Conservation (phyloP, 2,113 vertebrate species). For the Spea multiplicata region DNA sequence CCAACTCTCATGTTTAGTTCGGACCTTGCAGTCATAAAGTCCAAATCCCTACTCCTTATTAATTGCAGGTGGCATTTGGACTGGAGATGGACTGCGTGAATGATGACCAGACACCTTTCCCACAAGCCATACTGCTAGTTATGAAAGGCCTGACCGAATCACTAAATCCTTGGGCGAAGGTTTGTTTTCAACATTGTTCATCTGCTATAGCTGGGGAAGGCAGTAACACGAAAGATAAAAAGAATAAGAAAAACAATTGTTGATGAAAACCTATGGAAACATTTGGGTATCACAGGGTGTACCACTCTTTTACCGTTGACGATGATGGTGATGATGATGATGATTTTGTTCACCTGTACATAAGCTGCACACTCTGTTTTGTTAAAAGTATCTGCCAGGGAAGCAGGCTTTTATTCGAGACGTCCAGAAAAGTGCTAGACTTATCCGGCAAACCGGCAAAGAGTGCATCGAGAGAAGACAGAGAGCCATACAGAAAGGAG, state of each 20-base stretch:
- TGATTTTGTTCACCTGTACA: no score
- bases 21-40: not conserved
- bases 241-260: no score
- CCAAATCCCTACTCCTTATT: not conserved
- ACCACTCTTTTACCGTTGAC: no score
- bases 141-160: conserved; percentile 68
- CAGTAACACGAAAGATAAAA: no score
- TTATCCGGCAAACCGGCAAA: conserved; percentile 76
- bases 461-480: conserved; percentile 75
- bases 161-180: conserved; percentile 63
- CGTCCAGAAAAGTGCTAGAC: conserved; percentile 64
- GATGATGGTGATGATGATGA: no score
- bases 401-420: conserved; percentile 69
- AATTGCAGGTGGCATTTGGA: conserved; percentile 79
- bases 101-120: conserved; percentile 64
- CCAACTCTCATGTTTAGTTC: not conserved
- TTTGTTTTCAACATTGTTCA: conserved; percentile 45
- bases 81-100: conserved; percentile 75
- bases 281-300: no score
- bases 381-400: conserved; percentile 56
- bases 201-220: no score
- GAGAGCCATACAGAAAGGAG: conserved; percentile 67
- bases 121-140: conserved; percentile 69
- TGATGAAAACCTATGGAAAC: no score
- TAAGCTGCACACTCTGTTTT: conserved; percentile 42